Evolutionary conservation across 2,797 vertebrate species (phyloP).

Genomic region (Pangasius sanitwongsei): DNA sequence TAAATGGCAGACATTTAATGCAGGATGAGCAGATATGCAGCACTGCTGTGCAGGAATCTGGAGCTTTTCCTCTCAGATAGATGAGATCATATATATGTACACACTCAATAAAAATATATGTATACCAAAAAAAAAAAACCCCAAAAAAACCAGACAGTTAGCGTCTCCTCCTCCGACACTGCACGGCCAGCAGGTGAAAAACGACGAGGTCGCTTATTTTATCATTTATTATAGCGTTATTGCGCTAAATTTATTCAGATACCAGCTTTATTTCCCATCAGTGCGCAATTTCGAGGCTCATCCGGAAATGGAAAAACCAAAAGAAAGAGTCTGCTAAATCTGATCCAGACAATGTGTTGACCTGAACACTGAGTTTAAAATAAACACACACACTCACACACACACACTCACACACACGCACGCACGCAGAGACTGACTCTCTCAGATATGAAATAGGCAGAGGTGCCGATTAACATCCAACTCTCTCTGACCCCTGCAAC

Average conservation of each 20-base stretch:
- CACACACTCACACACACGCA: neutral
- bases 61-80: too few species aligned
- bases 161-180: neutral
- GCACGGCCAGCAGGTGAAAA: neutral
- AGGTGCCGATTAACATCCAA: constrained; percentile 47
- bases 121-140: too few species aligned
- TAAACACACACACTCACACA: neutral
- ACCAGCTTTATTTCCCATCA: neutral
- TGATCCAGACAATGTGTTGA: neutral
- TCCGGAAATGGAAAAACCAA: neutral
- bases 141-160: too few species aligned
- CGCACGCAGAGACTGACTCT: neutral
- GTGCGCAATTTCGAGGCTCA: neutral
- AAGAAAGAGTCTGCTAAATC: neutral
- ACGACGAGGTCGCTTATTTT: neutral
- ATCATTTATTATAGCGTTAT: neutral
- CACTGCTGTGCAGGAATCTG: too few species aligned
- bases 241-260: neutral
- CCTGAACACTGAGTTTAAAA: neutral
- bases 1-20: neutral
- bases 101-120: neutral
- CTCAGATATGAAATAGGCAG: constrained; percentile 36
- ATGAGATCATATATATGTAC: neutral
- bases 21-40: neutral
- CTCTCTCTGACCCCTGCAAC: constrained; percentile 43